Base-by-base conservation (phyloP, 2,113 vertebrate species). In the Cyanoderma ruficeps region DNA sequence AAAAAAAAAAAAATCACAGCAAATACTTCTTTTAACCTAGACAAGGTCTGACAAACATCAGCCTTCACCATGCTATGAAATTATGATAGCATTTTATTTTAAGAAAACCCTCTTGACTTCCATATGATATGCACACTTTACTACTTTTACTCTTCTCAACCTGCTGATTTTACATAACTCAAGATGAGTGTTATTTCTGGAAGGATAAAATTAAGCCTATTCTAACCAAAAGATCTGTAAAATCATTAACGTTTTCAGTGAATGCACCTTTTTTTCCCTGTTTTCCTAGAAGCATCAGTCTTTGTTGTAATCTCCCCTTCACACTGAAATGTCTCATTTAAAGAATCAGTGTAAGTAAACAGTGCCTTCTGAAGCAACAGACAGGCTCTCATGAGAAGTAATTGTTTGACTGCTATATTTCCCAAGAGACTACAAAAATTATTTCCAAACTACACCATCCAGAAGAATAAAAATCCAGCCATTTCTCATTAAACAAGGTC, bases 401-500 rank as follows among this genome's bases (percentile, higher is more conserved):
- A 56, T 91, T 79, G 47, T 64, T 60, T 74, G n/a, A 23, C 30
- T 95, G 16, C n/a, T 63, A 9, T 84, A 93, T 94, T 97, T 95
- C 81, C 94, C 74, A 14, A 63, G 50, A 88, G 67, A 50, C 9
- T 31, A 92, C 33, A 41, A 53, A 96, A 89, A 83, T 63, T 41
- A 87, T 91, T 96, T 89, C 49, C 50, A 95, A 96, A 97, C 77
- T 28, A 86, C 71, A 65, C 41, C 68, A 88, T 90, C 37, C 49
- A 70, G 39, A 27, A 78, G 50, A 90, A 87, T 22, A 93, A 86
- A 95, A 71, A 80, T 33, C n/a, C 25, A 89, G 27, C 24, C 39
- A 22, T 76, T 95, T 76, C 69, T 95, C 92, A 91, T 87, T 78
- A 89, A 94, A 82, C 42, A 72, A 83, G n/a, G 49, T 92, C 90